Evolutionary conservation across 2,888 invertebrate species (phyloP), one percentile per base, ranked within the genome.

Genomic region (Ferrisia virgata): DNA sequence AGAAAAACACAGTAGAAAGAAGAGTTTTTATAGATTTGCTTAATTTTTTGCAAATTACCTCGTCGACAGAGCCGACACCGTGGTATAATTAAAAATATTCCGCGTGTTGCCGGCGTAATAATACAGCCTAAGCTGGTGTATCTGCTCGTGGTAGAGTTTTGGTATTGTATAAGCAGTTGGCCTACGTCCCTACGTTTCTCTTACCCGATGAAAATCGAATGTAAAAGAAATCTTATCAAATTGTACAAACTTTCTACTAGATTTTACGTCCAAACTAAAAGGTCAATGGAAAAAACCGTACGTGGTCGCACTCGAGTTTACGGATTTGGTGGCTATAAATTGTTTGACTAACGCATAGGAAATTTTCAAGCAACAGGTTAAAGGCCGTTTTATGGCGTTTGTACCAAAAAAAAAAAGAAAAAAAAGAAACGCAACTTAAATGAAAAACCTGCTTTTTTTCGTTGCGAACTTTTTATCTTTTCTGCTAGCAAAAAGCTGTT

Each of bases 231-330:
- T 64, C 64, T 58, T 58, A 58, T 25, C 9, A 5, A 64, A 28
- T 64, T 25, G 64, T 64, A 53, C 25, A 64, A 64, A 64, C 28
- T 64, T 28, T 64, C 64, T 3, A 18, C 28, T 28, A 28, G 64
- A 64, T 64, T 64, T 64, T 64, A 64, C 64, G 64, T 25, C 64
- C 28, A 28, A 39, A 64, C 64, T 64, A 28, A 76, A 76, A 36
- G 72, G 72, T 76, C 36, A 76, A 76, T 36, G 72, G 31, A 76
- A 76, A 76, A 76, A 76, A 69, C n/a, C 72, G 72, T 76, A 76
- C 72, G 72, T 36, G 33, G 72, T 36, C 64, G 64, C 28, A 64
- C 64, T 64, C 28, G 28, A 64, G 28, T 64, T 25, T 64, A 64
- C 28, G 36, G 33, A 36, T 76, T 76, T 76, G 33, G 31, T 76